Base-by-base conservation (phyloP, 2,797 vertebrate species). In the Otolemur crassicaudatus region DNA sequence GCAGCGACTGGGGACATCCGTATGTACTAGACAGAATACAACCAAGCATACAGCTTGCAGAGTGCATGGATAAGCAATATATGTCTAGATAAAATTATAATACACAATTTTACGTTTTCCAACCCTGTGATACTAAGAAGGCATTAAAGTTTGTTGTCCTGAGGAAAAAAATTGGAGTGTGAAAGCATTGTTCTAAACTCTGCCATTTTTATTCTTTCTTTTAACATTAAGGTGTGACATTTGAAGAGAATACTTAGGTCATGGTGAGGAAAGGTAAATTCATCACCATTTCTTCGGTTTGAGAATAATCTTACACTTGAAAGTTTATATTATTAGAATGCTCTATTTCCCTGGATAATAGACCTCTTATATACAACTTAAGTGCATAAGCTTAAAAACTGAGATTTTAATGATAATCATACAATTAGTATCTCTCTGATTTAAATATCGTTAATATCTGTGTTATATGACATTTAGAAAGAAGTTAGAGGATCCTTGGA, bases 311-410 rank as follows among this genome's bases (percentile, higher is more conserved):
- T 6, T 97, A 94, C 19, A 13, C 56, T 97, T 69, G 22, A 92
- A 97, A 96, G 46, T 91, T 97, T 97, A 92, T 29, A 97, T 80
- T 81, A 97, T 93, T 97, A 96, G 25, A 22, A 96, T 73, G 19
- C 19, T 37, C 19, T 94, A 95, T 61, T 97, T 98, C 95, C 17
- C 72, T 84, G 95, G 76, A 73, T 96, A 96, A 87, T 79, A 91
- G 20, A 90, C 31, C 79, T 40, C 84, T 96, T 69, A 87, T 86
- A 86, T 86, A 94, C 84, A 94, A 34, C 72, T 91, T 82, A 98
- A 97, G 97, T 97, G 95, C 37, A 97, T 97, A 13, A 49, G 49
- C 13, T 98, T 96, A 91, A 98, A 96, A 97, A 86, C 82, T 92
- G 3, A 83, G 61, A 94, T 94, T 98, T 96, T 81, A 97, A 91